Evolutionary conservation across 2,113 vertebrate genomes (phyloP).

Genomic region (Embiotoca jacksoni): DNA sequence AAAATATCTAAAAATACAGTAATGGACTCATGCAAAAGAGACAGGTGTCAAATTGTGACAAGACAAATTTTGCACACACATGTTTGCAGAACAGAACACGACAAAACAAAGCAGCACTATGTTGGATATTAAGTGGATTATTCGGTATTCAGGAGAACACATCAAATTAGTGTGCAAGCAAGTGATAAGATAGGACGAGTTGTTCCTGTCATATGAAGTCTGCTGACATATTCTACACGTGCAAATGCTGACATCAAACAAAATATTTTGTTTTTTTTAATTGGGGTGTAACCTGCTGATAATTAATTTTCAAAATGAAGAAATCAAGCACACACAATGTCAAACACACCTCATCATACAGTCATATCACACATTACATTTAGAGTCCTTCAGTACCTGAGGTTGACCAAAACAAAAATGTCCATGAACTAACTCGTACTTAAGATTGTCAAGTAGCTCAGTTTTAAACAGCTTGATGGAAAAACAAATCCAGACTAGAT

Average conservation of each 20-base stretch:
- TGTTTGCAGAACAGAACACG: background rate
- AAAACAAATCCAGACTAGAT: background rate
- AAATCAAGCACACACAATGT: background rate
- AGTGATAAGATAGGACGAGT: background rate
- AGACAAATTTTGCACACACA: background rate
- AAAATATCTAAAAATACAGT: slow-evolving; percentile 26
- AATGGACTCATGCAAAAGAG: background rate
- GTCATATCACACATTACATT: no score
- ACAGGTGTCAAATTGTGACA: background rate
- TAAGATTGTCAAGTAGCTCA: no score
- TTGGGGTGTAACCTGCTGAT: no score
- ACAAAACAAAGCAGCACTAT: background rate
- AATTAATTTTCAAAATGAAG: background rate
- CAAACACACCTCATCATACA: no score
- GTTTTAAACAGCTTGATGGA: background rate
- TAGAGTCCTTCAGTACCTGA: no score
- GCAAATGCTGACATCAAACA: no score
- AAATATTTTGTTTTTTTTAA: no score
- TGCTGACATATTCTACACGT: background rate
- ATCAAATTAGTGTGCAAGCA: background rate
- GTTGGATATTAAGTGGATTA: background rate
- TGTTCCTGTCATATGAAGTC: background rate
- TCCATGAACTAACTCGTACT: no score
- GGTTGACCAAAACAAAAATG: no score
- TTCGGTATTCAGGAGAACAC: background rate